Percentiles rank a stretch among this genome's conserved stretches.
phyloP scores from a whole-genome alignment of 2,113 vertebrate species.

The Scartelaos histophorus region DNA sequence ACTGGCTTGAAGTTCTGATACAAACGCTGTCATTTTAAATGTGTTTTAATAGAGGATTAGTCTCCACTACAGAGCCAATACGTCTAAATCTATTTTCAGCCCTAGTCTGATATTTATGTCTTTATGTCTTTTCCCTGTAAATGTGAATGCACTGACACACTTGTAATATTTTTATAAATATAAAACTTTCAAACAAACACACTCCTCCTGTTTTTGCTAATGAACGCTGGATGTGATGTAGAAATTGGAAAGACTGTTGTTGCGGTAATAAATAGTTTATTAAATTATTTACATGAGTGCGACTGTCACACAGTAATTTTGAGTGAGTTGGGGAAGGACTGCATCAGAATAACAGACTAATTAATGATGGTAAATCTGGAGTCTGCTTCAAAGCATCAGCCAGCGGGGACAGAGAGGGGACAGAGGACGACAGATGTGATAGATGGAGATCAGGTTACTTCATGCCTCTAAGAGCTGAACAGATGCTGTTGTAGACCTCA shows the following conservation, averaged over 20 bases:
- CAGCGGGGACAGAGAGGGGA: constrained; percentile 28
- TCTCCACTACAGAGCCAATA: constrained; percentile 9
- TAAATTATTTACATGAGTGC: constrained; percentile 72
- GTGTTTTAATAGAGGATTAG: constrained; percentile 34
- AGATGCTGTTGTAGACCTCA: constrained; percentile 40
- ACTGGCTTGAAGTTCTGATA: constrained; percentile 14
- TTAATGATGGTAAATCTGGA: constrained; percentile 26
- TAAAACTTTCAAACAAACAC: constrained; percentile 66
- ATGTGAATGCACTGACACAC: constrained; percentile 64
- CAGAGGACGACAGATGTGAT: constrained; percentile 49
- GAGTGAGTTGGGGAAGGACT: constrained; percentile 28
- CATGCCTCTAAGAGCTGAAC: constrained; percentile 48
- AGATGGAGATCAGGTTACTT: constrained; percentile 54
- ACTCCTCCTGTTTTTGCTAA: constrained; percentile 12
- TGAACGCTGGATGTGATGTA: neutral
- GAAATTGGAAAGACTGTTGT: neutral
- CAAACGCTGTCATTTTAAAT: constrained; percentile 43
- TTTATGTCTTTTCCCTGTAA: constrained; percentile 50
- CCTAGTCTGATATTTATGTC: constrained; percentile 30
- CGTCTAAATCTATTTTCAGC: constrained; percentile 33
- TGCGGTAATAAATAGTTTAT: constrained; percentile 67
- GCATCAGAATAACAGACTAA: constrained; percentile 15
- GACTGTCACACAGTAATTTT: constrained; percentile 55
- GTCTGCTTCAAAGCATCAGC: constrained; percentile 43
- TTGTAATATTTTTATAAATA: constrained; percentile 73